Conservation (phyloP, 2,797 vertebrate species). For the Halcyon badia region DNA sequence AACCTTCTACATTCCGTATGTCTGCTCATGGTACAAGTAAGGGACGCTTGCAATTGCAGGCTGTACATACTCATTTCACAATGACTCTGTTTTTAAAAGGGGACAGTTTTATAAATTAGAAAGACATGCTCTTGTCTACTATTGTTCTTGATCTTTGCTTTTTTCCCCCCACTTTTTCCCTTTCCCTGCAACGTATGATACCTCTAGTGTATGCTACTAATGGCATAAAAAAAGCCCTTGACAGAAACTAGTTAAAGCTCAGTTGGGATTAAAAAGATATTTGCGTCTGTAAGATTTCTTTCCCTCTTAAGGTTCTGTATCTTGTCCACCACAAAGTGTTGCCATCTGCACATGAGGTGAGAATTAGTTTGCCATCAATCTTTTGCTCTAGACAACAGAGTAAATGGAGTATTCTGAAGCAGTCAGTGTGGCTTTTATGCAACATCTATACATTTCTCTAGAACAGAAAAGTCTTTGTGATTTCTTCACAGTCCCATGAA, state of each 20-base stretch:
- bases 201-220: neutral
- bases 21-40: neutral
- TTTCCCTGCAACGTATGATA: neutral
- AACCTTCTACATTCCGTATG: neutral
- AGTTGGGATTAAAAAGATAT: neutral
- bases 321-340: neutral
- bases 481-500: neutral
- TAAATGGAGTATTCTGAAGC: neutral
- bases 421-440: neutral
- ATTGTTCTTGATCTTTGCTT: neutral
- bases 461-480: neutral
- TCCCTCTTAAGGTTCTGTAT: neutral
- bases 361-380: neutral
- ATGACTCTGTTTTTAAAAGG: neutral
- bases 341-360: neutral
- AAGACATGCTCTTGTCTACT: neutral
- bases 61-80: neutral
- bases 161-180: neutral
- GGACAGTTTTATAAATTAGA: neutral
- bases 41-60: neutral
- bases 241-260: neutral
- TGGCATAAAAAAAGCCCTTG: neutral
- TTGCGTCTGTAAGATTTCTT: neutral
- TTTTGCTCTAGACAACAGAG: neutral
- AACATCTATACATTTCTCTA: neutral